phyloP scores from a whole-genome alignment of 2,888 invertebrate genomes.

The Dasysyrphus albostriatus region DNA sequence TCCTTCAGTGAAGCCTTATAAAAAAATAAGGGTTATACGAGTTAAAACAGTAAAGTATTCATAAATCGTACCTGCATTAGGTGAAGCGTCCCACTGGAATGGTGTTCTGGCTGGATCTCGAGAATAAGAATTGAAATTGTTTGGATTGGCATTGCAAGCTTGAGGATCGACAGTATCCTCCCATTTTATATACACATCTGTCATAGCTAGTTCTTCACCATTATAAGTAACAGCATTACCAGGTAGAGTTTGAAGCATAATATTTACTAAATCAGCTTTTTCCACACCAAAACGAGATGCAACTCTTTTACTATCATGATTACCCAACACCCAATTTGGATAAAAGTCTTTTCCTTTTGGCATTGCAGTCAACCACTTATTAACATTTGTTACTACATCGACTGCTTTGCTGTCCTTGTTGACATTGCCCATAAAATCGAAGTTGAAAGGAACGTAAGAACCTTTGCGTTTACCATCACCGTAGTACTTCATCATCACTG shows the following conservation, averaged over 20 bases:
- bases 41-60: not conserved
- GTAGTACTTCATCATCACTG: conserved; percentile 86
- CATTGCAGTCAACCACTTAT: conserved; percentile 86
- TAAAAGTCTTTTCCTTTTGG: conserved; percentile 80
- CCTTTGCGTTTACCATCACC: conserved; percentile 84
- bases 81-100: conserved; percentile 86
- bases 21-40: not conserved
- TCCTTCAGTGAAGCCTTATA: conserved; percentile 80
- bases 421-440: conserved; percentile 85
- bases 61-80: conserved; percentile 80
- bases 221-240: conserved; percentile 94
- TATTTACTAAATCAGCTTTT: conserved; percentile 91
- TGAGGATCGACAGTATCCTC: conserved; percentile 85
- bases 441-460: conserved; percentile 88
- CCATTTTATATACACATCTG: conserved; percentile 84
- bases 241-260: conserved; percentile 91
- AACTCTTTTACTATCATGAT: conserved; percentile 90
- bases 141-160: conserved; percentile 85
- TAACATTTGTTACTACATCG: conserved; percentile 85
- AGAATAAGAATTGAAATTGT: conserved; percentile 81
- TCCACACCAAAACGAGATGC: conserved; percentile 88
- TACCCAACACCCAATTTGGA: conserved; percentile 86
- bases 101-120: conserved; percentile 87
- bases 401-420: conserved; percentile 84
- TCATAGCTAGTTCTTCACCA: conserved; percentile 91